Conservation (phyloP, 2,888 invertebrate genomes). For the Harpalus rufipes region DNA sequence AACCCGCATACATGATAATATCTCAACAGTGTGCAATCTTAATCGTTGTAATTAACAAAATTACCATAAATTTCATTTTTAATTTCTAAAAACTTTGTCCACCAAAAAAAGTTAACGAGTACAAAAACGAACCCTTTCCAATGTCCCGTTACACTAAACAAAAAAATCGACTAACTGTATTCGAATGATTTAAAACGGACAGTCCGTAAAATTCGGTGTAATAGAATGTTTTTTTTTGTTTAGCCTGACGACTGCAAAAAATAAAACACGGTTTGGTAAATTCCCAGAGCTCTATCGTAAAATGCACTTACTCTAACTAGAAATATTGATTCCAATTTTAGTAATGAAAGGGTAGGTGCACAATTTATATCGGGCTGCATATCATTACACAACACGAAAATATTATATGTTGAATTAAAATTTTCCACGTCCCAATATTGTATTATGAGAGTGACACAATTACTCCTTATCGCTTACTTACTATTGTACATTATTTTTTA, state of each 20-base stretch:
- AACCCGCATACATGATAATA: background rate
- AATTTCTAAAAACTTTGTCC: background rate
- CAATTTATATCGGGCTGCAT: background rate
- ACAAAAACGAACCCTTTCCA: constrained; percentile 59
- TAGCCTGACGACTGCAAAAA: constrained; percentile 34
- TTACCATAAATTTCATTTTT: background rate
- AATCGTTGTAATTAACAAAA: background rate
- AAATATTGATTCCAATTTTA: constrained; percentile 60
- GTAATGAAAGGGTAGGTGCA: constrained; percentile 25
- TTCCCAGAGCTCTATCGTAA: constrained; percentile 37
- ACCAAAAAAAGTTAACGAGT: constrained; percentile 52
- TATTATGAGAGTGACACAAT: no score
- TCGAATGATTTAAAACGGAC: constrained; percentile 51
- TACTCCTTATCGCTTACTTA: no score
- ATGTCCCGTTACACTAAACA: constrained; percentile 52
- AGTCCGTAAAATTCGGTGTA: constrained; percentile 46
- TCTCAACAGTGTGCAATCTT: background rate
- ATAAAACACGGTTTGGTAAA: constrained; percentile 30
- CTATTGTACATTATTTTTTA: no score
- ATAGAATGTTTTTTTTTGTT: constrained; percentile 43
- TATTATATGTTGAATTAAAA: background rate
- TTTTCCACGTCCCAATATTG: no score
- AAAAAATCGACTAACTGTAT: constrained; percentile 48
- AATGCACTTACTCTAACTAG: constrained; percentile 50
- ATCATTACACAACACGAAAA: background rate